Evolutionary conservation across 2,888 invertebrate species (phyloP).

Genomic region (Harpalus rufipes): DNA sequence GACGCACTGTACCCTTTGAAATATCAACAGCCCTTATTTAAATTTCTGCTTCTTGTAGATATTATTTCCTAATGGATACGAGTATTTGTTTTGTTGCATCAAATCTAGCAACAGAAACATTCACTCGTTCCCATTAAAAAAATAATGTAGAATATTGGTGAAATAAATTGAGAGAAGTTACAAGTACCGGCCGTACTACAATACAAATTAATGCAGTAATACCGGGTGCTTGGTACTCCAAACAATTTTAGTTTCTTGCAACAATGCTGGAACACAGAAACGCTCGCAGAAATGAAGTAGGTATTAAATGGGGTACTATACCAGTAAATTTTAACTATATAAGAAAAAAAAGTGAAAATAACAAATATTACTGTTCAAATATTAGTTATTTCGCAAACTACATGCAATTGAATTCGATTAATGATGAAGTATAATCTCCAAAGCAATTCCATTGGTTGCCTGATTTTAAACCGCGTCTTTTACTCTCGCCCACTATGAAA

Average conservation of each 20-base stretch:
- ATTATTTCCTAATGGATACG: constrained; percentile 1
- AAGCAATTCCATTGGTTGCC: too few species aligned
- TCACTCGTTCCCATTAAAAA: constrained; percentile 8
- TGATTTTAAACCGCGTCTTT: too few species aligned
- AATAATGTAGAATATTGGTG: neutral
- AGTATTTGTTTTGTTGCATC: constrained; percentile 4
- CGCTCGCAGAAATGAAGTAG: neutral
- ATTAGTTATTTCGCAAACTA: too few species aligned
- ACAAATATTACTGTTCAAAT: too few species aligned
- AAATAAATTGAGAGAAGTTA: neutral
- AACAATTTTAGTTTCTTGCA: neutral
- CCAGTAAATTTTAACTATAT: too few species aligned
- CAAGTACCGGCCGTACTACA: constrained; percentile 56
- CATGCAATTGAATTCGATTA: too few species aligned
- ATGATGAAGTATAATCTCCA: too few species aligned
- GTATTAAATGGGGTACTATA: too few species aligned
- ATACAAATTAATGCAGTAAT: constrained; percentile 18
- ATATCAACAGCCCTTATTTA: constrained; percentile 29
- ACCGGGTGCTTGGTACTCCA: neutral
- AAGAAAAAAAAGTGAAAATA: too few species aligned
- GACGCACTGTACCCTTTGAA: constrained; percentile 24
- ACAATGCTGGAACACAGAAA: neutral
- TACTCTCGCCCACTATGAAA: too few species aligned
- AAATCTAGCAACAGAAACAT: constrained; percentile 15
- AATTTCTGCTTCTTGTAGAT: neutral